phyloP scores from a whole-genome alignment of 2,113 vertebrate genomes.

The Balaenoptera acutorostrata region DNA sequence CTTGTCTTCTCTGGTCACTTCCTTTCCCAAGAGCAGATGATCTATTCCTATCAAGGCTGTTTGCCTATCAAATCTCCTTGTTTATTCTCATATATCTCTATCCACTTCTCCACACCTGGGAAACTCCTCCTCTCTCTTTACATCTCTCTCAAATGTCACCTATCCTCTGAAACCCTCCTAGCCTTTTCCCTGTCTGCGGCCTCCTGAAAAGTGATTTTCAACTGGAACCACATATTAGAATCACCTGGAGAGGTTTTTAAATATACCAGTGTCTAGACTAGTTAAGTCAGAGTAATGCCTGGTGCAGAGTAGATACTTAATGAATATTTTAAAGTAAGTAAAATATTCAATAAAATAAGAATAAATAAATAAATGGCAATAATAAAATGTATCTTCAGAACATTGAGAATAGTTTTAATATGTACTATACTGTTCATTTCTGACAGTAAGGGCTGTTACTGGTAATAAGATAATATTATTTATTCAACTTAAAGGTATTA shows the following conservation, averaged over 20 bases:
- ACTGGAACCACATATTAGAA: neutral
- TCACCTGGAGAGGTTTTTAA: neutral
- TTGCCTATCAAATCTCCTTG: neutral
- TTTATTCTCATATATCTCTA: neutral
- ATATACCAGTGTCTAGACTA: neutral
- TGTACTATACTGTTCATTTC: neutral
- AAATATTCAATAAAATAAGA: slow-evolving; percentile 18
- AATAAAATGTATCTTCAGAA: neutral
- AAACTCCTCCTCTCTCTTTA: neutral
- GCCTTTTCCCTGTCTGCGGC: neutral
- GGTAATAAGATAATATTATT: neutral
- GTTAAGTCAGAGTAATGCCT: neutral
- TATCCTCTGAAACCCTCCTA: neutral
- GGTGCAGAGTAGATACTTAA: neutral
- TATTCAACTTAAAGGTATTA: slow-evolving; percentile 13
- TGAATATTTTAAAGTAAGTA: neutral
- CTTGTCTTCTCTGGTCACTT: neutral
- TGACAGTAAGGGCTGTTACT: neutral
- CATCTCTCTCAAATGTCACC: neutral
- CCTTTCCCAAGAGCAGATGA: neutral
- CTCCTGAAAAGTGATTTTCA: neutral
- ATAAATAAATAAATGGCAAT: neutral
- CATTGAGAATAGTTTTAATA: neutral
- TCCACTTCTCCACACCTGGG: neutral
- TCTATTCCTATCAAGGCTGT: neutral